Evolutionary conservation across 1,140 invertebrate species (phyloP).

Genomic region (Holcopasites calliopsidis): DNA sequence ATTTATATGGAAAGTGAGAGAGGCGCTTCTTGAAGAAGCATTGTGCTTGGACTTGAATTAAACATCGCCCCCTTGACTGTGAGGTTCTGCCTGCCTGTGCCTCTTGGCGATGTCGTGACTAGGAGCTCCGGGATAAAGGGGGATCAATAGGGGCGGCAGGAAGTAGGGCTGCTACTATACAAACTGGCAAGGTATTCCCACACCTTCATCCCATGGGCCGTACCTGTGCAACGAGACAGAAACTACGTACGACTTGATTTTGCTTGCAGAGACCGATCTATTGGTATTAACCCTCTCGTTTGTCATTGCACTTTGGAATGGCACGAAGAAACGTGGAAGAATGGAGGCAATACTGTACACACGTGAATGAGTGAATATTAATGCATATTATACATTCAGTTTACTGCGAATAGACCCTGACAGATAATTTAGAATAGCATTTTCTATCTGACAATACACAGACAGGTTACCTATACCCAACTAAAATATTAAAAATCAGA

Average conservation of each 20-base stretch:
- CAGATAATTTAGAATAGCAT: too few relatives aligned
- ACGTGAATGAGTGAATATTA: too few relatives aligned
- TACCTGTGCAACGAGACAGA: slow-evolving; percentile 52
- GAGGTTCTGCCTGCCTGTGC: slow-evolving; percentile 54
- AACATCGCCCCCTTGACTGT: slow-evolving; percentile 63
- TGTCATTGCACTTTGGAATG: too few relatives aligned
- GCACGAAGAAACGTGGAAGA: not conserved
- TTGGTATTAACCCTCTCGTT: slow-evolving; percentile 3
- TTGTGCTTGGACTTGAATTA: slow-evolving; percentile 68
- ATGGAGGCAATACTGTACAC: too few relatives aligned
- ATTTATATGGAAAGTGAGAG: slow-evolving; percentile 61
- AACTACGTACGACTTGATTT: slow-evolving; percentile 12
- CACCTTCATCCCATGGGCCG: slow-evolving; percentile 50
- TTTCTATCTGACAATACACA: too few relatives aligned
- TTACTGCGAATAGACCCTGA: too few relatives aligned
- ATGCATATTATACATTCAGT: too few relatives aligned
- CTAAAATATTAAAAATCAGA: not conserved
- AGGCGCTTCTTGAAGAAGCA: slow-evolving; percentile 62
- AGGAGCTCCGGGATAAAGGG: slow-evolving; percentile 59
- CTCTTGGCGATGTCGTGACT: slow-evolving; percentile 67
- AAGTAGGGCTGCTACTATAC: slow-evolving; percentile 62
- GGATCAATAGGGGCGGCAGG: slow-evolving; percentile 60
- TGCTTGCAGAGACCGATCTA: slow-evolving; percentile 27
- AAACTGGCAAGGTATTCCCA: slow-evolving; percentile 60
- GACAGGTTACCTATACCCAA: too few relatives aligned